Conservation (phyloP, 2,113 vertebrate species). For the Ailuropoda melanoleuca region DNA sequence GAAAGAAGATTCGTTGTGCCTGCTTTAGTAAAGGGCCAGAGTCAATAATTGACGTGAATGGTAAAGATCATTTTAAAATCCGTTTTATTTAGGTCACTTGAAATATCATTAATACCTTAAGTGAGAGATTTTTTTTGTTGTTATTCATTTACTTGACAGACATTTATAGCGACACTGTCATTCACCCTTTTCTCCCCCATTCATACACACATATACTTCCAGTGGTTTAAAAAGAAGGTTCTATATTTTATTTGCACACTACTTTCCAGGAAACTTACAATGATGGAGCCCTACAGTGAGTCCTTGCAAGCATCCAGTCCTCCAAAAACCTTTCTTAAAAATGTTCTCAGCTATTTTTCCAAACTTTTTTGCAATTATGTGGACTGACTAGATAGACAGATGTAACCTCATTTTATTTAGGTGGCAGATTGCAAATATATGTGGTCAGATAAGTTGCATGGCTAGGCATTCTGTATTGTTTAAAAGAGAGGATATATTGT, state of each 20-base stretch:
- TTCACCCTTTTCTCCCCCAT: fast-evolving
- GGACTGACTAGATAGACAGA: neutral
- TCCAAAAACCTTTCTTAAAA: neutral
- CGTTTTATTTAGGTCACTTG: conserved; percentile 33
- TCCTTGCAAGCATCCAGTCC: neutral
- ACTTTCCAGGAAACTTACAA: neutral
- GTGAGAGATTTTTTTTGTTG: neutral
- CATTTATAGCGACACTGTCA: neutral
- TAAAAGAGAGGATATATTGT: conserved; percentile 4
- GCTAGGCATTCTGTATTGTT: neutral
- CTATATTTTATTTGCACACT: neutral
- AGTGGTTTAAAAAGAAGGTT: neutral
- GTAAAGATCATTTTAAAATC: neutral
- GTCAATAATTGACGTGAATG: neutral
- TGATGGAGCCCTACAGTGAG: neutral
- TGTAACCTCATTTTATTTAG: neutral
- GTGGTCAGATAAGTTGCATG: neutral
- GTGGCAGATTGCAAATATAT: neutral
- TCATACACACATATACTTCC: neutral
- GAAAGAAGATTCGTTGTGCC: neutral
- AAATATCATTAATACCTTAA: neutral
- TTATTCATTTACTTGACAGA: neutral
- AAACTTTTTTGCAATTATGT: neutral
- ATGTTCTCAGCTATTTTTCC: neutral
- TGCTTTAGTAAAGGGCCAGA: neutral